These are phyloP conservation scores for Peromyscus nudipes DNA, from an alignment of 2,797 vertebrate species.

Conservation along the genomic window DNA sequence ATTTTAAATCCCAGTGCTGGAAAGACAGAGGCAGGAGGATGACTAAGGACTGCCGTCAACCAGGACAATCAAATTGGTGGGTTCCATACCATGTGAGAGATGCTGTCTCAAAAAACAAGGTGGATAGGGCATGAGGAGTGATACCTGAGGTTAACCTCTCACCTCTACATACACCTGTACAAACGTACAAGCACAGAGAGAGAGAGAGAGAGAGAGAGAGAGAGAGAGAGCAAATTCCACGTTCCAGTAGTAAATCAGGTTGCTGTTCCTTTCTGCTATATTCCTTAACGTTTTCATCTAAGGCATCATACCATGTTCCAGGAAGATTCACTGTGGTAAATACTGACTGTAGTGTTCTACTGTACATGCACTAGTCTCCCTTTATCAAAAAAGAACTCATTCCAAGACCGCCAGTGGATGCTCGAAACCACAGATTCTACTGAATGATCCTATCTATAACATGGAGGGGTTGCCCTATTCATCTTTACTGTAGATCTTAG, in stretches of 20 bases:
- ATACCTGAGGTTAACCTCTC: neutral
- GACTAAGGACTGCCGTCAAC: neutral
- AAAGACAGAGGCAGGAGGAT: neutral
- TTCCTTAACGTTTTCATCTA: neutral
- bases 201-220: neutral
- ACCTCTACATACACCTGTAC: neutral
- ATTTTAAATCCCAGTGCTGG: neutral
- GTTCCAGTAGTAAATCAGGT: neutral
- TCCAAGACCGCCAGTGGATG: neutral
- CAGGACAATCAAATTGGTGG: too few relatives aligned
- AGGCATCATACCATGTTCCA: neutral
- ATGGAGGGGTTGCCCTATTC: neutral
- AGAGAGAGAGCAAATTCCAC: neutral
- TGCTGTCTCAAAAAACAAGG: neutral
- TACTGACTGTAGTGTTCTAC: neutral
- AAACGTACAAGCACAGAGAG: neutral
- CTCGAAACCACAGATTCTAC: neutral
- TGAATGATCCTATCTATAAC: neutral
- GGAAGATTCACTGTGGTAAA: slow-evolving; percentile 1
- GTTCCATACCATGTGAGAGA: neutral
- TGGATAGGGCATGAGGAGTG: neutral
- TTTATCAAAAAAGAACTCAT: neutral
- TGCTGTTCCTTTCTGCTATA: neutral
- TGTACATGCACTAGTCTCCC: neutral
- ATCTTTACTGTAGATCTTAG: neutral